phyloP scores from a whole-genome alignment of 2,888 invertebrate genomes.

The Cheilosia scutellata region DNA sequence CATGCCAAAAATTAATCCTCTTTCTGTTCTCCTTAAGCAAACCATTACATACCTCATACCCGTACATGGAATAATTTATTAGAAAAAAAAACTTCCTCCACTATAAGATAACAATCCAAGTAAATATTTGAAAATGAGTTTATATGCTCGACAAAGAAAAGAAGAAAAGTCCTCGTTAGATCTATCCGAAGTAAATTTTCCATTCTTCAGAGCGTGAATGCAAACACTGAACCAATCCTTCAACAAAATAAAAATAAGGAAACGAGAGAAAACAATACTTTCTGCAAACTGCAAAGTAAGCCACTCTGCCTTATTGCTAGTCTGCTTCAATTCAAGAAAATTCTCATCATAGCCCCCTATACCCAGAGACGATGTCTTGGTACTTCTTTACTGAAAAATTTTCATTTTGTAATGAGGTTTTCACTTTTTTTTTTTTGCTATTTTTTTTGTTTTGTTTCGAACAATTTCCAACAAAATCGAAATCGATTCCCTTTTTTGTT shows the following conservation, averaged over 20 bases:
- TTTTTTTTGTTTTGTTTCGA: conserved; percentile 2
- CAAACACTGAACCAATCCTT: conserved; percentile 1
- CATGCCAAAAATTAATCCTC: not conserved
- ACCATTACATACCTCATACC: not conserved
- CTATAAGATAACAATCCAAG: conserved; percentile 48
- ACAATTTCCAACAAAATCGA: conserved; percentile 30
- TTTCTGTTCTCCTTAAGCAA: not conserved
- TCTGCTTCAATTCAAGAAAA: conserved; percentile 20
- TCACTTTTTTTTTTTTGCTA: conserved; percentile 9
- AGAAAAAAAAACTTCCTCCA: not conserved
- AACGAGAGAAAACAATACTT: conserved; percentile 29
- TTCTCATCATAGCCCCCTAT: not conserved
- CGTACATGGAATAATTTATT: not conserved
- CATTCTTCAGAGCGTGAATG: conserved; percentile 21
- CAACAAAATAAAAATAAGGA: too few species aligned
- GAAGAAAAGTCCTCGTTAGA: conserved; percentile 2
- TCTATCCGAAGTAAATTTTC: conserved; percentile 8
- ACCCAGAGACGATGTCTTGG: not conserved
- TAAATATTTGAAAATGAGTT: conserved; percentile 68
- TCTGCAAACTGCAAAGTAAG: conserved; percentile 33
- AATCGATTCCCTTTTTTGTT: conserved; percentile 36
- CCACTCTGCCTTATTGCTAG: conserved; percentile 24
- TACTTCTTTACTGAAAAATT: conserved; percentile 28
- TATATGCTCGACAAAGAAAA: conserved; percentile 40
- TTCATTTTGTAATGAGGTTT: conserved; percentile 62